phyloP scores from a whole-genome alignment of 1,140 invertebrate species.

The Philopotamus ludificatus region DNA sequence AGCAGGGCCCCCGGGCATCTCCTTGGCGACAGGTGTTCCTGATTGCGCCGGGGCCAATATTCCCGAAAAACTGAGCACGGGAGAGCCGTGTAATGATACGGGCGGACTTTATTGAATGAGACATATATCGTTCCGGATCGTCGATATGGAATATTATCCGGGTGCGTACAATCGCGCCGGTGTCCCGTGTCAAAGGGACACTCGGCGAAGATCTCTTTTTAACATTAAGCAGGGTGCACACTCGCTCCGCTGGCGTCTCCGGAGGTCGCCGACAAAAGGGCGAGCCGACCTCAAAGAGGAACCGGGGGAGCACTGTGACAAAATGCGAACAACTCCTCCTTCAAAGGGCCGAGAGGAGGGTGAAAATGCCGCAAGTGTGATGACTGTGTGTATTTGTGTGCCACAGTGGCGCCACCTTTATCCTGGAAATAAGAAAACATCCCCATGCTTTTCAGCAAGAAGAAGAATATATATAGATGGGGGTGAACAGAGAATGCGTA shows the following conservation, averaged over 20 bases:
- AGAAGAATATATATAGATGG: too few relatives aligned
- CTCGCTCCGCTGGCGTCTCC: neutral
- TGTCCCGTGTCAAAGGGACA: neutral
- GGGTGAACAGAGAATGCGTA: too few relatives aligned
- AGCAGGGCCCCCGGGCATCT: conserved; percentile 16
- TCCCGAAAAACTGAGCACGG: neutral
- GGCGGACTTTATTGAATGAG: neutral
- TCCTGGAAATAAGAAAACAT: too few relatives aligned
- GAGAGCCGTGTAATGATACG: neutral
- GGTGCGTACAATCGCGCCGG: too few relatives aligned
- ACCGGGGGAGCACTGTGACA: neutral
- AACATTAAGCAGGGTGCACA: neutral
- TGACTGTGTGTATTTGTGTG: neutral
- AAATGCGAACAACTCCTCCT: neutral
- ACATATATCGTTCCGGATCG: neutral
- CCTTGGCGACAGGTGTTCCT: conserved; percentile 38
- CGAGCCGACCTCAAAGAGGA: neutral
- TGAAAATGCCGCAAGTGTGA: neutral
- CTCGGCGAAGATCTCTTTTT: neutral
- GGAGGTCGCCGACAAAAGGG: neutral
- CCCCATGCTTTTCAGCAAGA: too few relatives aligned
- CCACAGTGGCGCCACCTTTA: too few relatives aligned
- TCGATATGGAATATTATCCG: neutral
- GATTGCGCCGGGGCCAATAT: conserved; percentile 26
- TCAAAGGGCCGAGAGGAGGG: neutral